Conservation (phyloP, 2,797 vertebrate genomes). For the Amblyraja radiata region DNA sequence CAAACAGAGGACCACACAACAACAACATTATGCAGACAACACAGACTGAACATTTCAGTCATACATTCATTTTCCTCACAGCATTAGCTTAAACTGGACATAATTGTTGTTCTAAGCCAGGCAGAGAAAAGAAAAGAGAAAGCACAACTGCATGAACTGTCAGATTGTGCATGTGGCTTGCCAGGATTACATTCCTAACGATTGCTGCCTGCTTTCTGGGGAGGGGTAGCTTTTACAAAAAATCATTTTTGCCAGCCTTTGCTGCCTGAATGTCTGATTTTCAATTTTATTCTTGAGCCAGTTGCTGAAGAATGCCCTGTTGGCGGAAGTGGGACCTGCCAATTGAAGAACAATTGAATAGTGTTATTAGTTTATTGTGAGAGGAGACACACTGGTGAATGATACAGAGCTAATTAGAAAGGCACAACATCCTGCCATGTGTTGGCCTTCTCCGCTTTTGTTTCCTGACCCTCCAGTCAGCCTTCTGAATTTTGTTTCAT, state of each 20-base stretch:
- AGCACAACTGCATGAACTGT: not conserved
- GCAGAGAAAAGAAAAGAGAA: not conserved
- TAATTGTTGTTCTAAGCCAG: too few relatives aligned
- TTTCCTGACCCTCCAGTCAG: constrained; percentile 36
- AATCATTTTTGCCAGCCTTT: not conserved
- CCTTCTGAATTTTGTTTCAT: constrained; percentile 37
- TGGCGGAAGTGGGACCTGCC: constrained; percentile 4
- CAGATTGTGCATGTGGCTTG: not conserved
- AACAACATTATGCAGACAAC: too few relatives aligned
- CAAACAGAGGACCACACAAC: too few relatives aligned
- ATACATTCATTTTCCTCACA: too few relatives aligned
- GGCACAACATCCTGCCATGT: constrained; percentile 38
- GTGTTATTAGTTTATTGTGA: constrained; percentile 34
- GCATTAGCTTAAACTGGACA: too few relatives aligned
- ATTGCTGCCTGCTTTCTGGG: constrained; percentile 4
- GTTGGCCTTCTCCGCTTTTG: constrained; percentile 37
- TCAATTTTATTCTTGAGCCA: not conserved
- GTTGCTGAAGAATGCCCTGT: constrained; percentile 20
- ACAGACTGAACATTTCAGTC: too few relatives aligned
- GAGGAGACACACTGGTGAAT: constrained; percentile 37
- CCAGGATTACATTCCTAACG: not conserved
- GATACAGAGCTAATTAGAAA: constrained; percentile 37
- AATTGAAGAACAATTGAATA: constrained; percentile 37
- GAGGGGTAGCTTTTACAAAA: not conserved
- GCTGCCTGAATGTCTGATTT: constrained; percentile 26